Evolutionary conservation across 53 echinoderm and acorn worm genomes (phyloP), one percentile per base, ranked within the genome.

Genomic region (Holothuria leucospilota): DNA sequence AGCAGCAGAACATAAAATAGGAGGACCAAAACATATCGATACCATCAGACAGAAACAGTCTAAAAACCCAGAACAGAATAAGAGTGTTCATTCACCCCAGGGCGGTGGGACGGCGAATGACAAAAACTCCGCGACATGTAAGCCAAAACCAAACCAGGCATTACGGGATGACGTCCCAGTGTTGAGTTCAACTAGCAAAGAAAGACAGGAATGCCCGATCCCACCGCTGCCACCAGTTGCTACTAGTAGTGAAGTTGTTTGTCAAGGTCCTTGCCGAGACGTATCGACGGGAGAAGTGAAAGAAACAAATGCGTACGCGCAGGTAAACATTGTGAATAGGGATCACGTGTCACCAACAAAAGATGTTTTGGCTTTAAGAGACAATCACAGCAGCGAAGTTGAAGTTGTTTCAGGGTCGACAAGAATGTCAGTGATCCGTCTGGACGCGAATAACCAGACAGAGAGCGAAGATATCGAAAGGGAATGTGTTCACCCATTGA

Each of bases 1-100:
- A 74, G 98, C 98, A 8, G 98, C 98, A 21, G 98, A 98, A 86
- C 98, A 98, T 74, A 98, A 98, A 68, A 98, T 98, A 20, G 98
- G 98, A 52, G 98, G 98, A 41, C 98, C 98, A 23, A 92, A 91
- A 67, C 98, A 98, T 71, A 95, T 98, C 46, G 98, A 98, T 63
- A 95, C 98, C 0, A 93, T 98, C 49, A 82, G 93, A 62, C 98
- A 96, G 79, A 96, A 93, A 82, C 96, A 96, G 86, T 59, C 70
- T 77, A 89, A 93, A 28, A 80, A 62, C 39, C 87, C 88, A 71
- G 53, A 91, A 49, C 63, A 85, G 88, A 60, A 81, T 52, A 6
- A 62, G 41, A 51, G 70, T 67, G 80, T 30, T 38, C 56, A 56
- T 56, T 16, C 61, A 20, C 39, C 59, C 20, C 80, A 80, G 26